Evolutionary conservation across 2,113 vertebrate species (phyloP).

Genomic region (Tetraodon nigroviridis): DNA sequence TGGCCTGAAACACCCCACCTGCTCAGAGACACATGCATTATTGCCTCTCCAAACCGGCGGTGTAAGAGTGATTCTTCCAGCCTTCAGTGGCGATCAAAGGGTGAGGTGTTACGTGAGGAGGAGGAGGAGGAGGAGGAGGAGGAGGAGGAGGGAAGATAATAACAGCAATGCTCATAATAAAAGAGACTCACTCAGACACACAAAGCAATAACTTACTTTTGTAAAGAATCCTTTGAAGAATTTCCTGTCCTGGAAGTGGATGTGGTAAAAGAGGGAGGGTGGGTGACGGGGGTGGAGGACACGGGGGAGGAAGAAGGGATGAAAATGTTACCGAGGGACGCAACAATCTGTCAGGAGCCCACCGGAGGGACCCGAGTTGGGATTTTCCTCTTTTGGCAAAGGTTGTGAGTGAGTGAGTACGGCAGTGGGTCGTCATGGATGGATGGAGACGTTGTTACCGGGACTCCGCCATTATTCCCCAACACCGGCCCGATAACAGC

Average conservation of each 20-base stretch:
- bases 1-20: constrained; percentile 31
- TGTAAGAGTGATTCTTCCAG: constrained; percentile 32
- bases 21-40: constrained; percentile 53
- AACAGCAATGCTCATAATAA: constrained; percentile 20
- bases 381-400: constrained; percentile 3
- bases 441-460: constrained; percentile 7
- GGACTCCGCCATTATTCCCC: too few species aligned
- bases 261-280: constrained; percentile 50
- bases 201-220: constrained; percentile 95
- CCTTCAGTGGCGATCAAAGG: constrained; percentile 50
- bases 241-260: constrained; percentile 97
- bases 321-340: constrained; percentile 88
- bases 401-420: constrained; percentile 30
- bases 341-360: constrained; percentile 78
- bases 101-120: constrained; percentile 52
- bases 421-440: constrained; percentile 12
- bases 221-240: constrained; percentile 99
- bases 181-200: constrained; percentile 56
- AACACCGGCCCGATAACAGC: too few species aligned
- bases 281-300: constrained; percentile 68
- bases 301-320: constrained; percentile 88
- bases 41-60: constrained; percentile 5
- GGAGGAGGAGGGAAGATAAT: constrained; percentile 23
- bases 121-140: constrained; percentile 4
- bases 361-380: constrained; percentile 57